phyloP scores from a whole-genome alignment of 2,113 vertebrate species.

The Sclerurus mexicanus region DNA sequence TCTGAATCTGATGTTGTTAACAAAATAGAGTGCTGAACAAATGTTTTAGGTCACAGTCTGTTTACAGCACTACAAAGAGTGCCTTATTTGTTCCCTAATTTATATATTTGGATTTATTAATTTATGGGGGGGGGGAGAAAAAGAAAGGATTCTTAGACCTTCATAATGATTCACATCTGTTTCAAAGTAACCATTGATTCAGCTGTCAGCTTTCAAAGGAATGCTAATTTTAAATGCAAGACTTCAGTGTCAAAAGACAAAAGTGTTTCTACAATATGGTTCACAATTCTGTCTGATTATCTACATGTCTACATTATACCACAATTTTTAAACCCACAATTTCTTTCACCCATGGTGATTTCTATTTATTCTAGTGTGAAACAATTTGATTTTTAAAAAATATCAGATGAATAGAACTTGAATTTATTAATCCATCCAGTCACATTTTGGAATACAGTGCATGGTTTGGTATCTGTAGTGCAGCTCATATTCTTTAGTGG shows the following conservation, averaged over 20 bases:
- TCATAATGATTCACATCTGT: not conserved
- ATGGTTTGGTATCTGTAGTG: not conserved
- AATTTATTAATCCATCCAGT: not conserved
- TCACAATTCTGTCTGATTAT: not conserved
- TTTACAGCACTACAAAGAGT: constrained; percentile 23
- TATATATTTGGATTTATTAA: constrained; percentile 5
- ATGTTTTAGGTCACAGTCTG: constrained; percentile 63
- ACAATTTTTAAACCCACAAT: not conserved
- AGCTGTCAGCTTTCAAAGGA: not conserved
- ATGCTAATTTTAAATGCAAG: not conserved
- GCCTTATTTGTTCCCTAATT: constrained; percentile 20
- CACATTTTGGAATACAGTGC: not conserved
- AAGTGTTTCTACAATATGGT: not conserved
- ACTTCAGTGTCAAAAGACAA: not conserved
- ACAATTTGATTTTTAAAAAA: not conserved
- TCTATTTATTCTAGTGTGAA: not conserved
- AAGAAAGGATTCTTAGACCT: not conserved
- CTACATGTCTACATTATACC: not conserved
- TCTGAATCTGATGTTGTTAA: constrained; percentile 67
- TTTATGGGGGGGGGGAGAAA: not conserved
- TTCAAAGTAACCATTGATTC: not conserved
- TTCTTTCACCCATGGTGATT: not conserved
- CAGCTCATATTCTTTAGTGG: not conserved
- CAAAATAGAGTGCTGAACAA: constrained; percentile 55
- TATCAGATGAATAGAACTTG: not conserved